These are phyloP conservation scores for Anthrax anthrax DNA, from an alignment of 2,888 invertebrate genomes.

Conservation along the genomic window DNA sequence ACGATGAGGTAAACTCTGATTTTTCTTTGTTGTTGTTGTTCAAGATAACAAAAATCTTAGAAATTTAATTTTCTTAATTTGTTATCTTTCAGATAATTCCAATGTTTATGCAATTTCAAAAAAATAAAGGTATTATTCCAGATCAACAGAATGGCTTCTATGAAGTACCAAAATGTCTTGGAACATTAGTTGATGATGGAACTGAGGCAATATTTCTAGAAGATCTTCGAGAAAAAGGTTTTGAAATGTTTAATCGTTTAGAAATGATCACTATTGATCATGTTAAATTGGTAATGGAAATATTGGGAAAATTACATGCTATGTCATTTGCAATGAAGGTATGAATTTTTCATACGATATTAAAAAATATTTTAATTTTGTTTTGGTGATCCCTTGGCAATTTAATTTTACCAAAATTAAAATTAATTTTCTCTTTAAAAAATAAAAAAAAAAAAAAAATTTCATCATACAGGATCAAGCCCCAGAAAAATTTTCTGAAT, in stretches of 20 bases:
- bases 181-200: slow-evolving; percentile 22
- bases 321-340: slow-evolving; percentile 28
- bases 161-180: slow-evolving; percentile 19
- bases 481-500: slow-evolving; percentile 17
- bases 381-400: background rate
- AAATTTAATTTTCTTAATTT: background rate
- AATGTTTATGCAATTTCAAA: slow-evolving; percentile 19
- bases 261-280: slow-evolving; percentile 28
- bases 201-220: slow-evolving; percentile 37
- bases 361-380: no score
- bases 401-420: background rate
- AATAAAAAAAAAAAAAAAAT: background rate
- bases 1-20: slow-evolving; percentile 23
- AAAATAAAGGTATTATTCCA: slow-evolving; percentile 15
- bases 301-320: slow-evolving; percentile 37
- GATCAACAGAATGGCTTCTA: slow-evolving; percentile 17
- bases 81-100: slow-evolving; percentile 19
- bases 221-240: slow-evolving; percentile 33
- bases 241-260: slow-evolving; percentile 34
- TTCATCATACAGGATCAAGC: slow-evolving; percentile 19
- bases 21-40: no score
- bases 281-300: slow-evolving; percentile 29
- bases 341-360: slow-evolving; percentile 1
- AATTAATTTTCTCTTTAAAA: no score
- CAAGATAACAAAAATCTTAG: background rate